phyloP scores from a whole-genome alignment of 2,113 vertebrate genomes.

The Cinclus mexicanus region DNA sequence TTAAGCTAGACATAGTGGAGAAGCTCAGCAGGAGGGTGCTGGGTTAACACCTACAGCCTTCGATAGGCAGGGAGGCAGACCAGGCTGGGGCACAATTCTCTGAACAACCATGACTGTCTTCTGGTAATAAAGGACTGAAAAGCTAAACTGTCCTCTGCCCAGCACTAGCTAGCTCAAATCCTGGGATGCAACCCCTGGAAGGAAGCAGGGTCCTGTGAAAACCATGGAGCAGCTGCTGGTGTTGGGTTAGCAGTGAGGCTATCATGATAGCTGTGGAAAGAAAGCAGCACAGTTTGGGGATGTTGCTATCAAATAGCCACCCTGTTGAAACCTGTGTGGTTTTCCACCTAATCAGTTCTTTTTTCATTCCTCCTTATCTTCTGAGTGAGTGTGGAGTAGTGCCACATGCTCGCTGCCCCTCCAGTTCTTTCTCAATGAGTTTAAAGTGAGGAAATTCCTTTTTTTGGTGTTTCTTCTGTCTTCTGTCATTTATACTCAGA shows the following conservation, averaged over 20 bases:
- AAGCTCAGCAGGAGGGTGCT: background rate
- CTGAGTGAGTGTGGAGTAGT: background rate
- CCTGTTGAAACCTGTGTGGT: background rate
- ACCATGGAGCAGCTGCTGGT: background rate
- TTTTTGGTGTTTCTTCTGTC: background rate
- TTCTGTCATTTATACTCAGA: background rate
- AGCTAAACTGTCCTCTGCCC: background rate
- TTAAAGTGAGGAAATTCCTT: background rate
- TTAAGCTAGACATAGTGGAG: background rate
- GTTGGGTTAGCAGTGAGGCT: background rate
- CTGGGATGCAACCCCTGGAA: background rate
- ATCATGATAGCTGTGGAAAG: background rate
- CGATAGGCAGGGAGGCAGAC: background rate
- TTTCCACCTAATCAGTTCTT: background rate
- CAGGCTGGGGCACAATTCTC: background rate
- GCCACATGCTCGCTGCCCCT: background rate
- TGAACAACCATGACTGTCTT: background rate
- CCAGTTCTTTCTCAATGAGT: background rate
- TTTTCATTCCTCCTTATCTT: background rate
- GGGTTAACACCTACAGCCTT: background rate
- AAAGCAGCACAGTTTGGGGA: background rate
- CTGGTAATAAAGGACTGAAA: background rate
- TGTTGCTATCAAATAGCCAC: background rate
- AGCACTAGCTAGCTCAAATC: background rate
- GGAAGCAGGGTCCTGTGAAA: background rate